Evolutionary conservation across 1,140 invertebrate species (phyloP), one percentile per base, ranked within the genome.

Genomic region (Zaprionus kolodkinae): DNA sequence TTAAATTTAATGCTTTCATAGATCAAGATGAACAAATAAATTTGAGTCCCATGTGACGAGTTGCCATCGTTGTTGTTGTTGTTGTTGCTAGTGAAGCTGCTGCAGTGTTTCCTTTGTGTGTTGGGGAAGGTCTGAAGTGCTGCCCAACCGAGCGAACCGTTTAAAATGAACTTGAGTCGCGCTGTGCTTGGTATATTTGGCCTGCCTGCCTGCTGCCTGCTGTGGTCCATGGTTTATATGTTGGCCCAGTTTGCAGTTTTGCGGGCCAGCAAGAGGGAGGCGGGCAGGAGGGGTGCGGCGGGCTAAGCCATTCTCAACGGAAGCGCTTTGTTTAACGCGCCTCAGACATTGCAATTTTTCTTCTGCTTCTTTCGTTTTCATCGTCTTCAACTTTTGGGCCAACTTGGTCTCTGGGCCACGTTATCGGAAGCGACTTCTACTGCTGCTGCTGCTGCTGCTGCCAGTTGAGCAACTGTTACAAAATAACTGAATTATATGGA

Each of bases 11-110:
- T 81, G 69, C 77, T 79, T 76, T 81, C 79, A 81, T 81, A 81
- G 79, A 81, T 81, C 79, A 81, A 81, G 79, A 81, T 81, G 79
- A 79, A 81, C 79, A 81, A 81, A 81, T 81, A 81, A 81, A 81
- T 81, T 81, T 79, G 64, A 76, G 71, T 66, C 59, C 60, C 59
- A 68, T 78, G 76, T 65, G 76, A 70, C 66, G 75, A 78, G 54
- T 68, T 78, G 56, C 40, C 21, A 54, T 67, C 45, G 76, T 62
- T 67, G 72, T 71, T 75, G 66, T 40, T 17, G 10, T 48, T 73
- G 61, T 52, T 67, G 43, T 54, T 40, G 48, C 1, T 45, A 10
- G 21, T 48, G 11, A 15, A 35, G 33, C 59, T 48, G 45, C 38
- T 38, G 55, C 36, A 68, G 48, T 56, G 59, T 54, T 73, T 35